Percentiles rank a stretch among this genome's conserved stretches.
Evolutionary conservation across 1,140 invertebrate genomes (phyloP).

Genomic region (Coenobita brevimanus): DNA sequence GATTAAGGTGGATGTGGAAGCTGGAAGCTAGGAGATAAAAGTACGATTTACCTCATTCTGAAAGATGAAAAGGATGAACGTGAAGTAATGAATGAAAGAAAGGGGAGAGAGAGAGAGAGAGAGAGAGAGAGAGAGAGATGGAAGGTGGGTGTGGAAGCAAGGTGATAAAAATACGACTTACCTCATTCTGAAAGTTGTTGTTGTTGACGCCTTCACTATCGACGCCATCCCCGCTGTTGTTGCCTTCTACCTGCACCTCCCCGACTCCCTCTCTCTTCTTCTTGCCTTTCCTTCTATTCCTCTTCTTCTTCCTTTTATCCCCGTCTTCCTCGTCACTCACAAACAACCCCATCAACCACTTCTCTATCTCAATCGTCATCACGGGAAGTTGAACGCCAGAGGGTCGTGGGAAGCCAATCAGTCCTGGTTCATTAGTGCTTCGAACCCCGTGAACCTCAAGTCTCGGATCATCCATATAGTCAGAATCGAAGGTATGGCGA

Average conservation of each 20-base stretch:
- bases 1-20: too few relatives aligned
- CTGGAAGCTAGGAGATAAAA: too few relatives aligned
- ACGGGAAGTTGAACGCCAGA: constrained; percentile 41
- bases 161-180: constrained; percentile 7
- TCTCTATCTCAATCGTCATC: constrained; percentile 51
- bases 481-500: too few relatives aligned
- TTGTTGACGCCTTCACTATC: background rate
- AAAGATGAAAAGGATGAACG: too few relatives aligned
- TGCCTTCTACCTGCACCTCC: background rate
- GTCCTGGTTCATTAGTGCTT: too few relatives aligned
- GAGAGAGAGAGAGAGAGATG: background rate
- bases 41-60: too few relatives aligned
- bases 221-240: background rate
- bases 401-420: background rate
- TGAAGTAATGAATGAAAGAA: too few relatives aligned
- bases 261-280: background rate
- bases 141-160: background rate
- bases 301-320: background rate
- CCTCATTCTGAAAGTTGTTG: constrained; percentile 25
- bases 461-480: too few relatives aligned
- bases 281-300: background rate
- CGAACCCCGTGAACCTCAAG: too few relatives aligned
- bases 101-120: too few relatives aligned
- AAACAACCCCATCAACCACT: constrained; percentile 49
- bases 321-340: constrained; percentile 37